Percentiles rank a stretch among this genome's conserved stretches.
Evolutionary conservation across 2,888 invertebrate genomes (phyloP).

Genomic region (Tanytarsus gracilentus): DNA sequence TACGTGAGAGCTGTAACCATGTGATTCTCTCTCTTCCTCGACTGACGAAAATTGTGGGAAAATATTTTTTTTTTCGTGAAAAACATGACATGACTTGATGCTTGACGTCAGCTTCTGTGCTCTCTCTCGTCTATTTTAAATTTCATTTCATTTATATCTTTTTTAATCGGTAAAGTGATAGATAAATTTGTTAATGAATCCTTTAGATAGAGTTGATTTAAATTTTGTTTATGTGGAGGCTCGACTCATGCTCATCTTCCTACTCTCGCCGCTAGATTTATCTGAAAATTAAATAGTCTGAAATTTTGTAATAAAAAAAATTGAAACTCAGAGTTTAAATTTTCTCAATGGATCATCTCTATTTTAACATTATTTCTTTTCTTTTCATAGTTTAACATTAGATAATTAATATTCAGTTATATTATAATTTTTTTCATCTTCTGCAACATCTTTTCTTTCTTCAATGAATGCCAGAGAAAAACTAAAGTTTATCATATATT

Average conservation of each 20-base stretch:
- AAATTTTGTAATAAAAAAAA: neutral
- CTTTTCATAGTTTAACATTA: constrained; percentile 19
- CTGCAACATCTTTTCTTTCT: neutral
- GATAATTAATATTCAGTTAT: constrained; percentile 19
- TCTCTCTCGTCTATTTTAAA: no score
- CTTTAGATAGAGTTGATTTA: no score
- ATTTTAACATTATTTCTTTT: constrained; percentile 16
- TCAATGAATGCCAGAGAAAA: constrained; percentile 9
- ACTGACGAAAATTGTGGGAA: constrained; percentile 10
- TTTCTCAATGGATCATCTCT: constrained; percentile 19
- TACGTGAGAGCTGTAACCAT: no score
- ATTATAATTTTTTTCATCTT: constrained; percentile 11
- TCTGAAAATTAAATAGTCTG: neutral
- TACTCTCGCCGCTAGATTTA: neutral
- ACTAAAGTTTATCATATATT: neutral
- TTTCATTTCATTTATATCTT: no score
- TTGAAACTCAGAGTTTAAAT: neutral
- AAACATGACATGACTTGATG: constrained; percentile 3
- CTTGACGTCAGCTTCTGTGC: neutral
- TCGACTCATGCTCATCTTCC: no score
- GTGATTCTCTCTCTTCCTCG: neutral
- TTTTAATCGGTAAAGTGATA: no score
- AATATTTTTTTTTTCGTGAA: constrained; percentile 3
- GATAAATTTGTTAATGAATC: no score
- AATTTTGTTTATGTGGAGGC: no score